Conservation (phyloP, 2,888 invertebrate species). For the Lepetodrilus schrolli region DNA sequence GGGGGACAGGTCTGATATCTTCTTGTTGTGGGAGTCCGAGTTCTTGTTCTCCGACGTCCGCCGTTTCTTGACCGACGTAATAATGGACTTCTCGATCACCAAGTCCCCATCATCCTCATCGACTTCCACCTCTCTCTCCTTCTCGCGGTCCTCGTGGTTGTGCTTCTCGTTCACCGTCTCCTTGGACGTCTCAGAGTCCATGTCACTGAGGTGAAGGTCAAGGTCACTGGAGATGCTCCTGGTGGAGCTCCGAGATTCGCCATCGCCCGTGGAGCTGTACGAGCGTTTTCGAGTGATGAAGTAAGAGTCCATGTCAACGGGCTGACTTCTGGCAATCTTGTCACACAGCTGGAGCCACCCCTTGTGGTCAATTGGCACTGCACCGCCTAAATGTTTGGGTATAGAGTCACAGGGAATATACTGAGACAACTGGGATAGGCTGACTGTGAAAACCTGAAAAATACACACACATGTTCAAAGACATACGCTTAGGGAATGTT, state of each 20-base stretch:
- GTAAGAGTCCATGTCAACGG: constrained; percentile 55
- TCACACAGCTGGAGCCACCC: constrained; percentile 84
- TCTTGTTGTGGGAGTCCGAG: constrained; percentile 40
- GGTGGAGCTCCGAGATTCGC: constrained; percentile 40
- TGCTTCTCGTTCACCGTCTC: constrained; percentile 78
- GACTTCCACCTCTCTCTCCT: constrained; percentile 64
- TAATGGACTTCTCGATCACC: constrained; percentile 37
- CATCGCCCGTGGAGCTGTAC: constrained; percentile 30
- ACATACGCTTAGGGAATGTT: too few species aligned
- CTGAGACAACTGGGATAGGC: constrained; percentile 88
- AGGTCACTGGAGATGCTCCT: constrained; percentile 60
- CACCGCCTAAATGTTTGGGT: constrained; percentile 91
- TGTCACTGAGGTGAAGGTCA: constrained; percentile 61
- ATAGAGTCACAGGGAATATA: constrained; percentile 93
- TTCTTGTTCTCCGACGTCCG: constrained; percentile 10
- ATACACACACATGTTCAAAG: too few species aligned
- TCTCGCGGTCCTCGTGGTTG: constrained; percentile 79
- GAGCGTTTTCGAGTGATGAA: constrained; percentile 52
- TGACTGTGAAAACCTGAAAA: constrained; percentile 88
- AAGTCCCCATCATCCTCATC: constrained; percentile 61
- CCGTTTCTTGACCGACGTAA: constrained; percentile 32
- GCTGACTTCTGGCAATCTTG: constrained; percentile 51
- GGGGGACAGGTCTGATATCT: constrained; percentile 36
- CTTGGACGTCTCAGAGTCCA: constrained; percentile 68
- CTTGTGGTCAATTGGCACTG: constrained; percentile 88